Evolutionary conservation across 2,797 vertebrate species (phyloP).

Genomic region (Stomatorhinus walkeri): DNA sequence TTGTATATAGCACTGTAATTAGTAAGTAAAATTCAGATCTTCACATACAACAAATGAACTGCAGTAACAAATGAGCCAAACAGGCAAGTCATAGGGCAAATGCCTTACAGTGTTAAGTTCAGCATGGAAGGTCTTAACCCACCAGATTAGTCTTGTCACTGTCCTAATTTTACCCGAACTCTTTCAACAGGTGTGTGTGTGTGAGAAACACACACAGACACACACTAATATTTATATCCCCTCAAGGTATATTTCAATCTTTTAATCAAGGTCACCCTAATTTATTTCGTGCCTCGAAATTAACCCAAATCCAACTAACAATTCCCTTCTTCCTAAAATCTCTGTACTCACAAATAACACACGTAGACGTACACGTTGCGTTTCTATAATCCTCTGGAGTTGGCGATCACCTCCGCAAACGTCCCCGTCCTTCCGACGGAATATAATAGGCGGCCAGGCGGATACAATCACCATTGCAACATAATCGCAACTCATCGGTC

Average conservation of each 20-base stretch:
- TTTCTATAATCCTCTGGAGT: not conserved
- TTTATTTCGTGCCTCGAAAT: not conserved
- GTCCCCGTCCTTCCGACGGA: not conserved
- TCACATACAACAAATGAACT: not conserved
- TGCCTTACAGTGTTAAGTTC: not conserved
- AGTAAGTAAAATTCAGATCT: not conserved
- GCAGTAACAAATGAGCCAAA: not conserved
- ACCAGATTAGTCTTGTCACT: not conserved
- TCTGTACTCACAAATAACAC: not conserved
- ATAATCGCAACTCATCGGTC: conserved; percentile 8
- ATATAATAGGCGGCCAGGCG: not conserved
- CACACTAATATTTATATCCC: not conserved
- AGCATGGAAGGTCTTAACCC: not conserved
- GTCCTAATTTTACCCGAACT: not conserved
- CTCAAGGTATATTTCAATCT: conserved; percentile 9
- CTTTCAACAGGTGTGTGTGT: conserved; percentile 8
- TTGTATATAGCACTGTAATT: not conserved
- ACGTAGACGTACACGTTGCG: not conserved
- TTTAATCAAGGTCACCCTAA: conserved; percentile 29
- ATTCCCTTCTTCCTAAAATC: not conserved
- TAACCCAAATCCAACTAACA: not conserved
- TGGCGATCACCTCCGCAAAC: not conserved
- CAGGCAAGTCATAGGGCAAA: not conserved
- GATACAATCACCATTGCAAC: not conserved
- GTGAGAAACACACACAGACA: not conserved